These are phyloP conservation scores for Hydrochoerus hydrochaeris DNA, from an alignment of 2,113 vertebrate species.

Conservation along the genomic window DNA sequence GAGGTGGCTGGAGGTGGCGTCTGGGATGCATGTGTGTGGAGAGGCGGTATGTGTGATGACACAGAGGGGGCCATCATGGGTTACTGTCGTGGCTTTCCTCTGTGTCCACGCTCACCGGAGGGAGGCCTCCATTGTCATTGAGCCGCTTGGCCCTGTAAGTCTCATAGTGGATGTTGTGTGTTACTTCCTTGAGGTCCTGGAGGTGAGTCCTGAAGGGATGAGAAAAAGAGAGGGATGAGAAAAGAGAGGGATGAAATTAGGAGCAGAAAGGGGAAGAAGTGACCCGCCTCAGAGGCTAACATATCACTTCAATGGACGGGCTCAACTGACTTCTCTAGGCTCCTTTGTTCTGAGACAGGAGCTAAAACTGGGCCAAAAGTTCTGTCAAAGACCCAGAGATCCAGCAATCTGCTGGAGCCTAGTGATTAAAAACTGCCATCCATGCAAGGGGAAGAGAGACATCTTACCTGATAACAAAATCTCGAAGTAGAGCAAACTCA, in stretches of 20 bases:
- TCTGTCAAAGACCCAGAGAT: background rate
- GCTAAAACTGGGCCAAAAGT: background rate
- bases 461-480: constrained; percentile 97
- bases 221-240: background rate
- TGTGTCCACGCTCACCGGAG: constrained; percentile 90
- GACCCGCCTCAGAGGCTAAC: background rate
- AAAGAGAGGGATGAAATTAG: background rate
- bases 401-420: background rate
- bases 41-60: constrained; percentile 62
- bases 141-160: constrained; percentile 97
- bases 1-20: constrained; percentile 74
- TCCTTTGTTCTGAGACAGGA: background rate
- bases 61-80: constrained; percentile 86
- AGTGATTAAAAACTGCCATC: background rate
- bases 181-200: constrained; percentile 98
- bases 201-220: constrained; percentile 92
- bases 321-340: background rate
- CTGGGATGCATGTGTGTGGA: constrained; percentile 42
- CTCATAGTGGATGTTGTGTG: constrained; percentile 99
- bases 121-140: constrained; percentile 96
- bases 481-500: constrained; percentile 97
- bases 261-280: background rate
- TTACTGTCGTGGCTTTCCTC: constrained; percentile 93
- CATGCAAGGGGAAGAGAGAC: background rate
- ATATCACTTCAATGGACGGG: background rate